These are phyloP conservation scores for Prenolepis imparis DNA, from an alignment of 2,888 invertebrate genomes.

Conservation along the genomic window DNA sequence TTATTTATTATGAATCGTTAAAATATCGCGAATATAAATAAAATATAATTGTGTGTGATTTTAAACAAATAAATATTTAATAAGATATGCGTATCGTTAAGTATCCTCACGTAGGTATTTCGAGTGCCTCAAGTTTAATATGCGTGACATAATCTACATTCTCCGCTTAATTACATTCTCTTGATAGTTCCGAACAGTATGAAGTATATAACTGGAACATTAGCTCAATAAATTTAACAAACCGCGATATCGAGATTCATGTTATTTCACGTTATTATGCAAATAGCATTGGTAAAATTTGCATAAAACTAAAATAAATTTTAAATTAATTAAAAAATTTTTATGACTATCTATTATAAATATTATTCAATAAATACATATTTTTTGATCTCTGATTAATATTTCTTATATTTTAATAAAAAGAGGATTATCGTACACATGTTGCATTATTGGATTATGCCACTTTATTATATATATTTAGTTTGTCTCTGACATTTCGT, in stretches of 20 bases:
- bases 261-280: not conserved
- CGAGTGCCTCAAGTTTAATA: slow-evolving; percentile 75
- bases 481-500: not conserved
- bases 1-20: not conserved
- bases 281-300: not conserved
- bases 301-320: not conserved
- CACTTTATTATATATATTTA: not conserved
- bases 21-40: slow-evolving; percentile 5
- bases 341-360: not conserved
- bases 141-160: slow-evolving; percentile 78
- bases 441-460: not conserved
- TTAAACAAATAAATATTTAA: slow-evolving; percentile 64
- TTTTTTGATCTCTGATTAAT: not conserved
- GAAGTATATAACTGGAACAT: slow-evolving; percentile 56
- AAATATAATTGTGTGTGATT: slow-evolving; percentile 6
- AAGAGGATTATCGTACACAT: not conserved
- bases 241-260: not conserved
- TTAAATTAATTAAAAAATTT: not conserved
- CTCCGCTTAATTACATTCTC: slow-evolving; percentile 81
- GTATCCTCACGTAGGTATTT: slow-evolving; percentile 69
- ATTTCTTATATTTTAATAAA: not conserved
- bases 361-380: not conserved
- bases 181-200: slow-evolving; percentile 74
- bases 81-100: slow-evolving; percentile 69
- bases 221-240: slow-evolving; percentile 56